Evolutionary conservation across 2,888 invertebrate species (phyloP), one percentile per base, ranked within the genome.

Genomic region (Agonopterix subpropinquella): DNA sequence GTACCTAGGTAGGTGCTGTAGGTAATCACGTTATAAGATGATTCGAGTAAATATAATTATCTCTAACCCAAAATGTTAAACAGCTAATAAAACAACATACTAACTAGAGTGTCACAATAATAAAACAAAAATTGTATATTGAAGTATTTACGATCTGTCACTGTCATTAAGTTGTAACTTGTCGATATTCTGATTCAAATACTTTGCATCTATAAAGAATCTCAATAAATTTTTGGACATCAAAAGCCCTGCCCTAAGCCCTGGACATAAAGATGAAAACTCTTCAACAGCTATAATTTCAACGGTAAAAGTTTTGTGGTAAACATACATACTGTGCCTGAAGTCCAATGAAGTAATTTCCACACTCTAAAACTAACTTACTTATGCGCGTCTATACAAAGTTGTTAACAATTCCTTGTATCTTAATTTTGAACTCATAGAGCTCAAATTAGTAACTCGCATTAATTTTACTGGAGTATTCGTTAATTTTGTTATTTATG

Each of bases 61-160:
- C 28, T 28, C 5, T 28, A 5, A 28, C 28, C 7, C 7, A 1
- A 28, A 5, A 28, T 28, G 28, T 28, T 28, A 28, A n/a, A 39
- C 10, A 39, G 3, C 39, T 8, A n/a, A 7, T 7, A 3, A 39
- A 39, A 39, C 39, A 39, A 42, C 13, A 42, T 18, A 44, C 9
- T 28, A 28, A 44, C 10, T 18, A 9, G 0, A 28, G 8, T 18
- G 43, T 44, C 43, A 44, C 43, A 44, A 28, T 43, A 5, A 18
- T 37, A 4, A 18, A 18, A 39, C 41, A 11, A 11, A 44, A 11
- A 42, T 13, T 11, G 8, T 8, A 13, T 42, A 11, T 42, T 42
- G 11, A 11, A 42, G 42, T 42, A 47, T 52, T 49, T 52, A 52
- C 49, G 52, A 53, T 53, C 37, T 53, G 48, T 53, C 50, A 50